A percentile compares a stretch with the other conserved stretches of the same genome.
phyloP scores from a whole-genome alignment of 2,888 invertebrate genomes.

The Ferrisia virgata region DNA sequence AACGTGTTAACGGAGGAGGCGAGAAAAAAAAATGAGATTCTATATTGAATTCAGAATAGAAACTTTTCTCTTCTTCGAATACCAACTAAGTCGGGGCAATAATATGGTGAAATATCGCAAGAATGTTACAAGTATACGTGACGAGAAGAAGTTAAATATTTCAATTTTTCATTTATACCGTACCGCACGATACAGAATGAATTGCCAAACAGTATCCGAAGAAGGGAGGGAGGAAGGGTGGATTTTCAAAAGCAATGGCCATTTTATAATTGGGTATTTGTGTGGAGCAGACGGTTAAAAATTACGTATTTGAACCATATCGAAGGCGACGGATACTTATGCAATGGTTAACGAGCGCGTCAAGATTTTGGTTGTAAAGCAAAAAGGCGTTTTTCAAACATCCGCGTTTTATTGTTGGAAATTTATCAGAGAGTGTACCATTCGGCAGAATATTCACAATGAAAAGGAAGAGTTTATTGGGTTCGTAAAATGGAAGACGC shows the following conservation, averaged over 20 bases:
- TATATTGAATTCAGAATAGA: not conserved
- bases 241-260: not conserved
- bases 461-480: not conserved
- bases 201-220: not conserved
- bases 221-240: not conserved
- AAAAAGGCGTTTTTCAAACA: constrained; percentile 15
- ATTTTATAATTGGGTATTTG: not conserved
- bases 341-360: not conserved
- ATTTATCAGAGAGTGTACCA: not conserved
- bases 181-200: not conserved
- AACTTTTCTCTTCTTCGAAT: not conserved
- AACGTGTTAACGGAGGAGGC: not conserved
- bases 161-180: not conserved
- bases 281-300: constrained; percentile 10
- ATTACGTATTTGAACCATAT: not conserved
- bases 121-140: constrained; percentile 4
- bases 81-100: not conserved
- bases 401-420: constrained; percentile 19
- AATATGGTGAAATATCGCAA: constrained; percentile 13
- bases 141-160: not conserved
- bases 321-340: not conserved
- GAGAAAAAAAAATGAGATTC: not conserved
- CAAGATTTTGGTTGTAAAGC: not conserved
- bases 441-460: not conserved
- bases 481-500: not conserved